phyloP scores from a whole-genome alignment of 1,140 invertebrate genomes.

The Phenacoccus solenopsis region DNA sequence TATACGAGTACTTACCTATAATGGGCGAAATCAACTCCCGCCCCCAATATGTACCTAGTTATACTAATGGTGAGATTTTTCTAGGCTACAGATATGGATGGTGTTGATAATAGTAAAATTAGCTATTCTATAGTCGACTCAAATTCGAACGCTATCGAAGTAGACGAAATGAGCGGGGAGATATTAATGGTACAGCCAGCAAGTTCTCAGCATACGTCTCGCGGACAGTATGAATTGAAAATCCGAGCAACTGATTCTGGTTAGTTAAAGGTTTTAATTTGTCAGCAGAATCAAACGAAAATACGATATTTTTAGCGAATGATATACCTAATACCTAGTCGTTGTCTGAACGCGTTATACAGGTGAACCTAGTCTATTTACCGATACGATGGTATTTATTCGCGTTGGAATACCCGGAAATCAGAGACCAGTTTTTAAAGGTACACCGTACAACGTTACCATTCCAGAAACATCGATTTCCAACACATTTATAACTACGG shows the following conservation, averaged over 20 bases:
- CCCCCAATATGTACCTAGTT: too few species aligned
- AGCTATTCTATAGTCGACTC: conserved; percentile 52
- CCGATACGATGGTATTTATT: conserved; percentile 49
- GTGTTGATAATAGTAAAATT: conserved; percentile 52
- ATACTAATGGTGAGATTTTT: too few species aligned
- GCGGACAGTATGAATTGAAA: conserved; percentile 55
- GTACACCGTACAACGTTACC: conserved; percentile 53
- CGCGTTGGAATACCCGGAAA: conserved; percentile 63
- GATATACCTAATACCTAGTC: too few species aligned
- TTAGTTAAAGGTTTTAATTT: too few species aligned
- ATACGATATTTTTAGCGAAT: too few species aligned
- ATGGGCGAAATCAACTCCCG: too few species aligned
- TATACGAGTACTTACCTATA: too few species aligned
- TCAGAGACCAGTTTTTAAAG: conserved; percentile 59
- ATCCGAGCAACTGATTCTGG: conserved; percentile 59
- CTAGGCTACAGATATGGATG: conserved; percentile 54
- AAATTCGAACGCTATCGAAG: conserved; percentile 44
- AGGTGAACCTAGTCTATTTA: conserved; percentile 45
- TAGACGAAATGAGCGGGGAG: conserved; percentile 55
- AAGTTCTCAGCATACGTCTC: conserved; percentile 53
- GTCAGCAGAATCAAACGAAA: too few species aligned
- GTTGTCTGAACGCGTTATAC: too few species aligned
- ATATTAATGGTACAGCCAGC: conserved; percentile 47
- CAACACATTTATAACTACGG: conserved; percentile 53
- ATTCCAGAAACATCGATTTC: conserved; percentile 54